Evolutionary conservation across 2,797 vertebrate species (phyloP).

Genomic region (Brachymystax lenok): DNA sequence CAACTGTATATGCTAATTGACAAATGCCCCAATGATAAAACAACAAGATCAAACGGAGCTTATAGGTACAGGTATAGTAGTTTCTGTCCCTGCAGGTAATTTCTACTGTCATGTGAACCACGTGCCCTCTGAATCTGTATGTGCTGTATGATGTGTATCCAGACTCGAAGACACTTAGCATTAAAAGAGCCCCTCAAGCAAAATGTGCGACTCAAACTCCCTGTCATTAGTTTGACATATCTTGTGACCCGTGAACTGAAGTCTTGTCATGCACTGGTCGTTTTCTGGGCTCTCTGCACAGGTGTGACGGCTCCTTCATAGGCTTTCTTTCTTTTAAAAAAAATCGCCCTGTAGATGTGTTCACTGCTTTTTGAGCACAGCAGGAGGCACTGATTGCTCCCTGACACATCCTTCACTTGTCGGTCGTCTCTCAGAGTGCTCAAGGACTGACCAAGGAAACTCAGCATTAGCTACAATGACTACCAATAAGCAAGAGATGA

Average conservation of each 20-base stretch:
- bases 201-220: conserved; percentile 69
- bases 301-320: conserved; percentile 32
- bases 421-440: conserved; percentile 46
- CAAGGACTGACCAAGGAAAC: conserved; percentile 61
- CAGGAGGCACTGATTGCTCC: conserved; percentile 64
- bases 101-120: conserved; percentile 66
- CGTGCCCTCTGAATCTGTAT: conserved; percentile 70
- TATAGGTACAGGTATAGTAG: background rate
- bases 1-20: background rate
- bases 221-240: conserved; percentile 75
- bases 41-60: background rate
- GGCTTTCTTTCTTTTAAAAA: background rate
- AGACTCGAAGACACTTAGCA: conserved; percentile 65
- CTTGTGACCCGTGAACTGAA: conserved; percentile 78
- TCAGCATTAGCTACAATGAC: conserved; percentile 44
- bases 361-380: conserved; percentile 51
- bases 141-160: conserved; percentile 62
- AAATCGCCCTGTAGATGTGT: conserved; percentile 44
- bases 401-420: conserved; percentile 56
- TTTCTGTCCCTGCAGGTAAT: background rate
- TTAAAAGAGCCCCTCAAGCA: conserved; percentile 75
- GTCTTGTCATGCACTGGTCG: conserved; percentile 78
- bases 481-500: conserved; percentile 42
- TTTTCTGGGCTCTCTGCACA: conserved; percentile 54
- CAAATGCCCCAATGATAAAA: background rate